Percentiles rank a stretch among this genome's conserved stretches.
Evolutionary conservation across 2,113 vertebrate species (phyloP).

Genomic region (Camelus bactrianus): DNA sequence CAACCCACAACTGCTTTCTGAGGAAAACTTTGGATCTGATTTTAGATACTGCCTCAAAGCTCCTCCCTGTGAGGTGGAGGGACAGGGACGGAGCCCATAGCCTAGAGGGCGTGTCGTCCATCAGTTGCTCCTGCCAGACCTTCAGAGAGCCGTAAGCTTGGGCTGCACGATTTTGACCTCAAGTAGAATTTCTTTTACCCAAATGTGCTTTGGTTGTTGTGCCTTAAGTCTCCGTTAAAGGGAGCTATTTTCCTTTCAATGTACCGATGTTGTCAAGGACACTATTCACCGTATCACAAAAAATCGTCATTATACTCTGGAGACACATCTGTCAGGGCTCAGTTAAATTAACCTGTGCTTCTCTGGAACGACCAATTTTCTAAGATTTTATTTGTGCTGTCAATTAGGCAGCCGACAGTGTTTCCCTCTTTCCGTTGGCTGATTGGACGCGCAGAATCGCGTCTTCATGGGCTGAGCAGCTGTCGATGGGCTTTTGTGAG

Average conservation of each 20-base stretch:
- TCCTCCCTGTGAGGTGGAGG: background rate
- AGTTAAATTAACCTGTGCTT: background rate
- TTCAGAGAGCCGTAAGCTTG: too few species aligned
- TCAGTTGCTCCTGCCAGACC: background rate
- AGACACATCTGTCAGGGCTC: background rate
- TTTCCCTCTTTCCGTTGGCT: background rate
- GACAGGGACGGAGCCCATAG: background rate
- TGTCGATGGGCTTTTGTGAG: rapidly evolving
- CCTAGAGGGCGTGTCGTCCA: rapidly evolving
- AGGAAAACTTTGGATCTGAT: background rate
- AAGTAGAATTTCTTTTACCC: background rate
- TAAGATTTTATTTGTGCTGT: background rate
- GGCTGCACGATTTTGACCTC: background rate
- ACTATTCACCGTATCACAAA: too few species aligned
- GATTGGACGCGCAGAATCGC: background rate
- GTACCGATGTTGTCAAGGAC: too few species aligned
- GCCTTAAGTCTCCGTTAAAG: too few species aligned
- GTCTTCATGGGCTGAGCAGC: background rate
- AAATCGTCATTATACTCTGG: background rate
- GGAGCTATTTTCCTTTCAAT: background rate
- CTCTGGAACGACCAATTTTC: background rate
- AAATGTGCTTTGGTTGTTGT: background rate
- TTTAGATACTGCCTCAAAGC: background rate
- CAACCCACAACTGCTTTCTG: background rate
- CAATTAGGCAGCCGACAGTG: rapidly evolving